phyloP scores from a whole-genome alignment of 2,797 vertebrate genomes.

The Amniataba percoides region DNA sequence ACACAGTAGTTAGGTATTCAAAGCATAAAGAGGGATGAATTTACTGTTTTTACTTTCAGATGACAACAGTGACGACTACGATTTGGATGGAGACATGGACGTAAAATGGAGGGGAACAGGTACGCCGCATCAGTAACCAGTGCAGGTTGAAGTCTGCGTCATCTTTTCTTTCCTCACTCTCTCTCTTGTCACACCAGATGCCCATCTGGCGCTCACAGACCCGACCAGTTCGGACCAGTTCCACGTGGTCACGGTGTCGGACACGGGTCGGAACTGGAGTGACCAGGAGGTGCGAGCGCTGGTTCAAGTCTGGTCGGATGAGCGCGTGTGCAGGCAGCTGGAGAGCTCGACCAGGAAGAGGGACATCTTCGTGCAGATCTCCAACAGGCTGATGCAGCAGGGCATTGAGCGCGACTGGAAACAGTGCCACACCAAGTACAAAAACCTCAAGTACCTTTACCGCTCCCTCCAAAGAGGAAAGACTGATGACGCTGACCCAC shows the following conservation, averaged over 20 bases:
- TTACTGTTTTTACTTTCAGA: slow-evolving; percentile 56
- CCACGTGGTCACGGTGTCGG: slow-evolving; percentile 86
- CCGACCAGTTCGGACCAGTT: slow-evolving; percentile 83
- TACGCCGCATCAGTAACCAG: slow-evolving; percentile 5
- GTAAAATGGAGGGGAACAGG: slow-evolving; percentile 72
- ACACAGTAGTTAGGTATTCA: neutral
- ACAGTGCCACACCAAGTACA: slow-evolving; percentile 92
- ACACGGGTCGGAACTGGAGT: slow-evolving; percentile 90
- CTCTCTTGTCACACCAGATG: slow-evolving; percentile 64
- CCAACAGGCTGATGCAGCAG: slow-evolving; percentile 86
- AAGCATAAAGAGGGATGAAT: neutral
- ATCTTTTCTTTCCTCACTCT: neutral
- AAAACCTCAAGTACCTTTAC: slow-evolving; percentile 93
- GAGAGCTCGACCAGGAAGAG: slow-evolving; percentile 92
- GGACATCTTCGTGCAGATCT: slow-evolving; percentile 92
- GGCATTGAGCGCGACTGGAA: slow-evolving; percentile 94
- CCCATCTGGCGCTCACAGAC: slow-evolving; percentile 72
- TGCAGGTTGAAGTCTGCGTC: neutral
- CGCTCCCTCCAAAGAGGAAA: slow-evolving; percentile 89
- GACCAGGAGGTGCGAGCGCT: slow-evolving; percentile 91
- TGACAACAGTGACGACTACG: slow-evolving; percentile 79
- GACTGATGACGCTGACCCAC: slow-evolving; percentile 83
- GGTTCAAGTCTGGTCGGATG: slow-evolving; percentile 89
- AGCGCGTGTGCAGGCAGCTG: slow-evolving; percentile 89
- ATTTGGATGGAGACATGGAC: slow-evolving; percentile 71